Conservation (phyloP, 1,140 invertebrate genomes). For the Vanessa tameamea region DNA sequence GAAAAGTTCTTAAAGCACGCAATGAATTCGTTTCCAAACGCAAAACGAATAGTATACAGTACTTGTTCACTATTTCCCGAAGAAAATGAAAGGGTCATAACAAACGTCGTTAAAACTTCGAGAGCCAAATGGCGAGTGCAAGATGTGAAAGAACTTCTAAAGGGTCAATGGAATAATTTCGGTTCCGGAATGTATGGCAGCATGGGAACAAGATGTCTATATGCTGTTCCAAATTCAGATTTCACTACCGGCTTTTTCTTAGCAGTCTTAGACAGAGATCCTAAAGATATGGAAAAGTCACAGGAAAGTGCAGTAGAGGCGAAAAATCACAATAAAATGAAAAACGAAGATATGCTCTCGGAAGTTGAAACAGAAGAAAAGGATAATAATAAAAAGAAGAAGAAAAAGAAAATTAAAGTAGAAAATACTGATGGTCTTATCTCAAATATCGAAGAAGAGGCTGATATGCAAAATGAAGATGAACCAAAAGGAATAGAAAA, state of each 20-base stretch:
- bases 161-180: slow-evolving; percentile 85
- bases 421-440: neutral
- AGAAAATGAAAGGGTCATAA: slow-evolving; percentile 96
- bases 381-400: slow-evolving; percentile 33
- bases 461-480: slow-evolving; percentile 13
- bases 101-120: slow-evolving; percentile 82
- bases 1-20: slow-evolving; percentile 92
- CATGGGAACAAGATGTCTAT: slow-evolving; percentile 88
- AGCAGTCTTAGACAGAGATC: slow-evolving; percentile 89
- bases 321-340: neutral
- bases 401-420: slow-evolving; percentile 29
- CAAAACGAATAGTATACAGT: slow-evolving; percentile 94
- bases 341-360: neutral
- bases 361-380: neutral
- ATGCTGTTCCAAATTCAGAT: slow-evolving; percentile 87
- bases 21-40: slow-evolving; percentile 89
- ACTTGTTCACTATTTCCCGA: slow-evolving; percentile 94
- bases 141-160: slow-evolving; percentile 81
- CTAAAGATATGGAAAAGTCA: slow-evolving; percentile 55
- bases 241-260: slow-evolving; percentile 97
- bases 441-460: neutral
- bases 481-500: neutral
- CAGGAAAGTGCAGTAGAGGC: slow-evolving; percentile 10
- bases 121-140: slow-evolving; percentile 84
- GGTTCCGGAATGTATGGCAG: slow-evolving; percentile 83